Conservation (phyloP, 1,140 invertebrate species). For the Lepidotrigona ventralis region DNA sequence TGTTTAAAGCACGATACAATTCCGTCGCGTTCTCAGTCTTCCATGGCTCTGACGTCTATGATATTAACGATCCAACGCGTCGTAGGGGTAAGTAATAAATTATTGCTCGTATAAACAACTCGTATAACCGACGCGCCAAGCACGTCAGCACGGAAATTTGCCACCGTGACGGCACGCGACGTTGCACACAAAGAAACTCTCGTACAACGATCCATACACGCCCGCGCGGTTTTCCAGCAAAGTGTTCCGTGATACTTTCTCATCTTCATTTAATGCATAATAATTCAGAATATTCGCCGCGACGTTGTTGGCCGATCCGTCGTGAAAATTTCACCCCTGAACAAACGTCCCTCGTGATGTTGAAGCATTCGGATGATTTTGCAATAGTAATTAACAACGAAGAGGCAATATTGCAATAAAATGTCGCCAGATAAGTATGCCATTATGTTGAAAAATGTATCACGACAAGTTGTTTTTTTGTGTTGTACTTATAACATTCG, state of each 20-base stretch:
- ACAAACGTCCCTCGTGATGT: background rate
- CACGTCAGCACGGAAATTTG: conserved; percentile 49
- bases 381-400: background rate
- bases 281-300: background rate
- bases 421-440: too few species aligned
- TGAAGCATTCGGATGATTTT: background rate
- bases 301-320: background rate
- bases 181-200: conserved; percentile 28
- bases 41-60: conserved; percentile 35
- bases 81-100: conserved; percentile 54
- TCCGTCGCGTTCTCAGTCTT: conserved; percentile 31
- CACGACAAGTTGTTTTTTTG: too few species aligned
- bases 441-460: too few species aligned
- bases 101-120: conserved; percentile 61
- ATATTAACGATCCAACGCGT: conserved; percentile 44
- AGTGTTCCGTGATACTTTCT: conserved; percentile 20
- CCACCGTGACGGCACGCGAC: conserved; percentile 53
- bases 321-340: background rate
- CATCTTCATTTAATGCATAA: conserved; percentile 22
- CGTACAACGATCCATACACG: conserved; percentile 27
- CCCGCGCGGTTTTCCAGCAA: conserved; percentile 14
- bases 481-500: too few species aligned
- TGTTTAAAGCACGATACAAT: conserved; percentile 24
- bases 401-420: too few species aligned
- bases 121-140: conserved; percentile 46